Evolutionary conservation across 1,140 invertebrate species (phyloP).

Genomic region (Camponotus vicinus): DNA sequence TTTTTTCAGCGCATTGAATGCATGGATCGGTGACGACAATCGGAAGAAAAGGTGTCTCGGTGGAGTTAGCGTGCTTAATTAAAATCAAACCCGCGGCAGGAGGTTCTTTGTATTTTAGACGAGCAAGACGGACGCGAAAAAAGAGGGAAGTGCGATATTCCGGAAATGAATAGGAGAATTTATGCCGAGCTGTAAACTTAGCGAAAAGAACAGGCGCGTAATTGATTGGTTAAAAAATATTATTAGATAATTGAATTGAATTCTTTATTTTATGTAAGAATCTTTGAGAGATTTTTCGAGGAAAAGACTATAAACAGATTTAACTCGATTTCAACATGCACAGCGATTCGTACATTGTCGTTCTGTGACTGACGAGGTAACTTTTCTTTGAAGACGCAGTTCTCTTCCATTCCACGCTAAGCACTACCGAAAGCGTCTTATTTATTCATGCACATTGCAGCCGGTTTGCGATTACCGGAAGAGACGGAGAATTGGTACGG

Average conservation of each 20-base stretch:
- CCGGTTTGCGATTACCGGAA: constrained; percentile 29
- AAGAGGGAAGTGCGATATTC: constrained; percentile 15
- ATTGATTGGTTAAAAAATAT: constrained; percentile 11
- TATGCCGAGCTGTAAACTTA: neutral
- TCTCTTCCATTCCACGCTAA: constrained; percentile 24
- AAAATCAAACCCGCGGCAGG: constrained; percentile 74
- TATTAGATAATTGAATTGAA: neutral
- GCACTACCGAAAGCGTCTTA: constrained; percentile 30
- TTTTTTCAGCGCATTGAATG: constrained; percentile 56
- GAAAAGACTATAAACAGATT: neutral
- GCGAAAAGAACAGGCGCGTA: neutral
- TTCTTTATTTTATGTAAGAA: neutral
- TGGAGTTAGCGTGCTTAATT: constrained; percentile 71
- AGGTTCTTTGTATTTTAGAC: constrained; percentile 39
- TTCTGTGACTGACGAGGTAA: constrained; percentile 44
- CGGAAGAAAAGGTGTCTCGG: constrained; percentile 42
- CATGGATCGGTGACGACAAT: constrained; percentile 25
- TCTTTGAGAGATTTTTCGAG: neutral
- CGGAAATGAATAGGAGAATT: constrained; percentile 27
- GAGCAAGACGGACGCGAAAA: constrained; percentile 8
- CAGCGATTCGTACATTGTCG: constrained; percentile 3
- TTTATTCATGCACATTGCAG: constrained; percentile 60
- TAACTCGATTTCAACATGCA: constrained; percentile 3
- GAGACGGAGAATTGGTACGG: constrained; percentile 49
- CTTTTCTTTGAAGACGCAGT: constrained; percentile 47